Conservation (phyloP, 2,888 invertebrate species). For the Acleris emargana region DNA sequence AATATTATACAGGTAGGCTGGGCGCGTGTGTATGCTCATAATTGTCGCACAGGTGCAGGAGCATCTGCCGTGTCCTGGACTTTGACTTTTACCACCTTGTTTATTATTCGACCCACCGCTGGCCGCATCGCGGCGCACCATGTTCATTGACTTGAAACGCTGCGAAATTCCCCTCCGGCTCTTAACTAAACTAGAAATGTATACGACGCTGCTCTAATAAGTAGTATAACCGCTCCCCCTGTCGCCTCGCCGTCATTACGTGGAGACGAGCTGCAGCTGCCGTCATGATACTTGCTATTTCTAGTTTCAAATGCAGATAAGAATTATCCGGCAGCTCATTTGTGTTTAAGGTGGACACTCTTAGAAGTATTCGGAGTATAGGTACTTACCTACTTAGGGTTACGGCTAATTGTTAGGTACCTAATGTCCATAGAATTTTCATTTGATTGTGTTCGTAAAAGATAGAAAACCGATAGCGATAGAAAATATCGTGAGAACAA, state of each 20-base stretch:
- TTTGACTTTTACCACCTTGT: slow-evolving; percentile 64
- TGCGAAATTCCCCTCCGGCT: slow-evolving; percentile 49
- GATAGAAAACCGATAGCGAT: background rate
- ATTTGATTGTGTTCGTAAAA: no score
- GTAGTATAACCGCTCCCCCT: slow-evolving; percentile 49
- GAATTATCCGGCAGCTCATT: slow-evolving; percentile 20
- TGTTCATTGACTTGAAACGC: slow-evolving; percentile 50
- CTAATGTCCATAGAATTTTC: no score
- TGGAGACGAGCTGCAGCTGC: slow-evolving; percentile 56
- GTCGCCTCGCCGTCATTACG: slow-evolving; percentile 50
- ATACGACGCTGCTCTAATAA: slow-evolving; percentile 47
- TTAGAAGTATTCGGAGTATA: no score
- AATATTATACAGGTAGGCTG: slow-evolving; percentile 44
- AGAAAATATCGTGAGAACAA: background rate
- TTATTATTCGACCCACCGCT: slow-evolving; percentile 51
- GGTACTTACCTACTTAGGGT: no score
- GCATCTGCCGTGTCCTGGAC: slow-evolving; percentile 76
- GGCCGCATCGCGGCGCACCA: slow-evolving; percentile 48
- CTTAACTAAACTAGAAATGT: slow-evolving; percentile 60
- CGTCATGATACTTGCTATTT: slow-evolving; percentile 54
- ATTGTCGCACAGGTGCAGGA: slow-evolving; percentile 74
- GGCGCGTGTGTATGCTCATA: slow-evolving; percentile 68
- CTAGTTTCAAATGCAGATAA: slow-evolving; percentile 51
- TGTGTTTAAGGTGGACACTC: no score
- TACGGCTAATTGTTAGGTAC: no score